phyloP scores from a whole-genome alignment of 2,113 vertebrate species.

The Chaetorhynchus papuensis region DNA sequence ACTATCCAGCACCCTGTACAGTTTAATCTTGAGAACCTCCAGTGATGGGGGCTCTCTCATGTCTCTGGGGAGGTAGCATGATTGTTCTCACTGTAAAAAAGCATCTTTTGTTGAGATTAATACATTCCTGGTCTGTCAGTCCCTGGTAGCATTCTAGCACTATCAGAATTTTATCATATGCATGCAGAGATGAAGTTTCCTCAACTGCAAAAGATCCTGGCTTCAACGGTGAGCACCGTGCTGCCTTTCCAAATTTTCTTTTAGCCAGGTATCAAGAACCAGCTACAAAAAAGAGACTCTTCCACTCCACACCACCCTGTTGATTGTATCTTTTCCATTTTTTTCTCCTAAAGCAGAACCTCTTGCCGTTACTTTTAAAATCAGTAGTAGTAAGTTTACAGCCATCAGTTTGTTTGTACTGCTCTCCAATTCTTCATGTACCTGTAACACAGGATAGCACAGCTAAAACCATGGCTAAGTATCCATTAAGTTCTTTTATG shows the following conservation, averaged over 20 bases:
- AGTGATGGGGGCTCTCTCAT: neutral
- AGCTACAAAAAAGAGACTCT: neutral
- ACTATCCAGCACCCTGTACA: neutral
- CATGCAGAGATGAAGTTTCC: neutral
- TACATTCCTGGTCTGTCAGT: neutral
- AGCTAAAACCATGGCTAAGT: neutral
- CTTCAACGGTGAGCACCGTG: neutral
- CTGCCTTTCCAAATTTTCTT: neutral
- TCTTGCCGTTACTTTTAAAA: neutral
- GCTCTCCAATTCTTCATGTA: neutral
- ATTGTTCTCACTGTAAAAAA: neutral
- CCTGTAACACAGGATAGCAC: rapidly evolving
- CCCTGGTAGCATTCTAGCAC: neutral
- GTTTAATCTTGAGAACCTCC: neutral
- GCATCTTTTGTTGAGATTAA: neutral
- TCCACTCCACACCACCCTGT: neutral
- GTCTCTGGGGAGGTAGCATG: neutral
- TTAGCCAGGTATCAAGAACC: neutral
- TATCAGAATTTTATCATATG: neutral
- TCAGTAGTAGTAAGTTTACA: neutral
- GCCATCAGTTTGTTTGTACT: neutral
- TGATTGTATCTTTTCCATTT: neutral
- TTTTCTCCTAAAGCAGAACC: neutral
- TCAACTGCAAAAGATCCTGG: neutral
- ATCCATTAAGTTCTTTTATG: neutral